These are phyloP conservation scores for Uropsilus gracilis DNA, from an alignment of 2,113 vertebrate species.

Conservation along the genomic window DNA sequence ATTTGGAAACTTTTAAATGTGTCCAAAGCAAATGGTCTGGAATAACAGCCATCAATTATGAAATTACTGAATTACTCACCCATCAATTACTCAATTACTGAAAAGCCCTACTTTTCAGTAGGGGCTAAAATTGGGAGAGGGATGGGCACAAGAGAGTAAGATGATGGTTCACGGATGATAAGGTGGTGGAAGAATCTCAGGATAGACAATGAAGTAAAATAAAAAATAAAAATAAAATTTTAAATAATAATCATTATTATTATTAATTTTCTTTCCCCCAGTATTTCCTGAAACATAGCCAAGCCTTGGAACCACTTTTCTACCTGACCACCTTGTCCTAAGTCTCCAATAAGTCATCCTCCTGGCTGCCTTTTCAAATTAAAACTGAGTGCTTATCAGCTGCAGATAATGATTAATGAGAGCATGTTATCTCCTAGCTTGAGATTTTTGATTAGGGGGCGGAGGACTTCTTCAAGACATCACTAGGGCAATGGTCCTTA, in stretches of 20 bases:
- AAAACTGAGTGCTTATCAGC: constrained; percentile 7
- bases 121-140: too few relatives aligned
- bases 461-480: not conserved
- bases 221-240: too few relatives aligned
- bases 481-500: not conserved
- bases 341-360: not conserved
- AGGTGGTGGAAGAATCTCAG: too few relatives aligned
- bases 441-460: not conserved
- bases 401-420: constrained; percentile 9
- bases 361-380: not conserved
- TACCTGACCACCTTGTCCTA: not conserved
- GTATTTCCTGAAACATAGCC: not conserved
- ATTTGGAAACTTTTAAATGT: not conserved
- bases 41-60: not conserved
- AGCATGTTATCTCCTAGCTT: not conserved
- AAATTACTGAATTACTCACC: too few relatives aligned
- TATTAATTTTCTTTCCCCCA: not conserved
- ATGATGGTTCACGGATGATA: too few relatives aligned
- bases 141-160: too few relatives aligned
- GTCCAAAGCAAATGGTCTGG: not conserved
- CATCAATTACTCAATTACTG: too few relatives aligned
- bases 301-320: not conserved
- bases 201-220: too few relatives aligned
- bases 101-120: too few relatives aligned
- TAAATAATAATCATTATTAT: too few relatives aligned